phyloP scores from a whole-genome alignment of 2,888 invertebrate species.

The Helobdella robusta region DNA sequence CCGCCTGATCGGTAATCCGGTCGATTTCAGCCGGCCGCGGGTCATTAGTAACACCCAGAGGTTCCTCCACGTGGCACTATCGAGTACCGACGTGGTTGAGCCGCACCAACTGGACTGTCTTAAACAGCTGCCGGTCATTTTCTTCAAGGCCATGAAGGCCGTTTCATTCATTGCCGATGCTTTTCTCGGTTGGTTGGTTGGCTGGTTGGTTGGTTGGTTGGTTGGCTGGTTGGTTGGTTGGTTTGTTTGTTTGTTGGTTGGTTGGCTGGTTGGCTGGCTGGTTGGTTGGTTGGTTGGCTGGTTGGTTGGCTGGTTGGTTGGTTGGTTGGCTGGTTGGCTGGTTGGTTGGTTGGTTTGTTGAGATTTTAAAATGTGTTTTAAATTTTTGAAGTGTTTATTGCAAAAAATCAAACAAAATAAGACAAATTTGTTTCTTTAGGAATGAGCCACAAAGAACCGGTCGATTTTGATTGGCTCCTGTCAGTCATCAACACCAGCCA shows the following conservation, averaged over 20 bases:
- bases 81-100: slow-evolving; percentile 66
- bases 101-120: slow-evolving; percentile 68
- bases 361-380: too few species aligned
- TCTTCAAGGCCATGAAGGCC: slow-evolving; percentile 84
- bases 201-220: too few species aligned
- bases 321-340: too few species aligned
- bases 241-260: too few species aligned
- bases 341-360: too few species aligned
- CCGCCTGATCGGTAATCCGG: slow-evolving; percentile 87
- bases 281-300: too few species aligned
- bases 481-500: not conserved
- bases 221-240: too few species aligned
- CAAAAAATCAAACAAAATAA: too few species aligned
- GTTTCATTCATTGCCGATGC: slow-evolving; percentile 87
- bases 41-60: slow-evolving; percentile 68
- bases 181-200: slow-evolving; percentile 67
- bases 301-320: too few species aligned
- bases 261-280: too few species aligned
- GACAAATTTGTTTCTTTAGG: too few species aligned
- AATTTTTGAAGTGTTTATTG: too few species aligned
- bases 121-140: slow-evolving; percentile 66
- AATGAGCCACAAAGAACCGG: not conserved
- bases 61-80: slow-evolving; percentile 70
- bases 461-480: slow-evolving; percentile 9
- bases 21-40: slow-evolving; percentile 58